Conservation (phyloP, 1,140 invertebrate species). For the Ceratoteleas bidentatus region DNA sequence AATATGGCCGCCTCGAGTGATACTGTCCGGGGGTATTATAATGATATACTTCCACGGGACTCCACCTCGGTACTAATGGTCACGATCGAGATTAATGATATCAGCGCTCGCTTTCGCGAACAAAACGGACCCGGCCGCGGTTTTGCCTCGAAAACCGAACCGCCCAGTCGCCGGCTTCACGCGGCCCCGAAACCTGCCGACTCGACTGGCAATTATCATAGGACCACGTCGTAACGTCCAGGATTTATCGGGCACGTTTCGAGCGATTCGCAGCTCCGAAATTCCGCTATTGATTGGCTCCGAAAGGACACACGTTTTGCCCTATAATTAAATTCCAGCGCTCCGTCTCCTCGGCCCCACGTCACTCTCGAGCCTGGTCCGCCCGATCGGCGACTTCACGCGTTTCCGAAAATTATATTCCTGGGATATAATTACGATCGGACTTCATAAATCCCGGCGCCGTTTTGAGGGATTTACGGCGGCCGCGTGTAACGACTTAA, state of each 20-base stretch:
- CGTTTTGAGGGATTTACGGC: slow-evolving; percentile 2
- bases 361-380: background rate
- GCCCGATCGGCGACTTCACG: background rate
- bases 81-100: slow-evolving; percentile 72
- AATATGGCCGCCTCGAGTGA: slow-evolving; percentile 59
- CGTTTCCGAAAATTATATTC: background rate
- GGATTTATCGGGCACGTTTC: slow-evolving; percentile 8
- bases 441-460: slow-evolving; percentile 5
- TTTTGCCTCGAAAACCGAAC: slow-evolving; percentile 30
- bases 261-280: background rate
- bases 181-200: background rate
- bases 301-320: too few relatives aligned
- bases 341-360: too few relatives aligned
- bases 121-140: slow-evolving; percentile 5
- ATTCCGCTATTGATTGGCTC: too few relatives aligned
- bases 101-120: slow-evolving; percentile 16
- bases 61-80: slow-evolving; percentile 72
- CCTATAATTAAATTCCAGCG: background rate
- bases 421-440: background rate
- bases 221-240: too few relatives aligned
- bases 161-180: background rate
- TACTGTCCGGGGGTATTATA: slow-evolving; percentile 66
- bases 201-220: slow-evolving; percentile 12
- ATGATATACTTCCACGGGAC: slow-evolving; percentile 67
- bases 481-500: slow-evolving; percentile 29